Evolutionary conservation across 2,888 invertebrate species (phyloP), one percentile per base, ranked within the genome.

Genomic region (Adelognathus sp.): DNA sequence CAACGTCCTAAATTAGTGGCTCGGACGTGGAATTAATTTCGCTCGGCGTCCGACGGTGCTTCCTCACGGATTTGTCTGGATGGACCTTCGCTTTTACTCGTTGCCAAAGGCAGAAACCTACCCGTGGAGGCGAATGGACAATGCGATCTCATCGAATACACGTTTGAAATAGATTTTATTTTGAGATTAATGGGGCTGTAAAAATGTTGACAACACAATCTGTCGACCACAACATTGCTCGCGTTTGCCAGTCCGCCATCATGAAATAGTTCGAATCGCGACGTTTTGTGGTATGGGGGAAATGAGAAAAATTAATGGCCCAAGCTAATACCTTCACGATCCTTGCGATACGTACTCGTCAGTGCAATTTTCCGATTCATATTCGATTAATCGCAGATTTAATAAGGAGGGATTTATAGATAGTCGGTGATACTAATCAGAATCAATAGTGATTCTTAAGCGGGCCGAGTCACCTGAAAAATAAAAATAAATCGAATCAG

Each of bases 21-120:
- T 86, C 83, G 86, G 86, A 87, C 87, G 86, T 85, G 84, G 87
- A 89, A 89, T 89, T 89, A 88, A 90, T 90, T 90, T 86, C 82
- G 81, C 71, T 60, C 81, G 80, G 80, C 82, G 84, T 81, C 81
- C 74, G 58, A 73, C 74, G 63, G 50, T 69, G 76, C 73, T 75
- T 80, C 73, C 75, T 69, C 36, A 80, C 46, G 80, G 77, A 76
- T 80, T 83, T 82, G 76, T 82, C 80, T 78, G 80, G 71, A 69
- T 31, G 31, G 41, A 33, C 24, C 50, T 74, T 78, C n/a, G 16
- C 39, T 70, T 41, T 54, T 18, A 18, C 54, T 18, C 54, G 9
- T n/a, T 61, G 52, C 11, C 36, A 16, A 21, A 44, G 31, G n/a
- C n/a, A 60, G 36, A 24, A 71, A 63, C 61, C 18, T 27, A 63